Evolutionary conservation across 2,797 vertebrate genomes (phyloP).

Genomic region (Microtus californicus): DNA sequence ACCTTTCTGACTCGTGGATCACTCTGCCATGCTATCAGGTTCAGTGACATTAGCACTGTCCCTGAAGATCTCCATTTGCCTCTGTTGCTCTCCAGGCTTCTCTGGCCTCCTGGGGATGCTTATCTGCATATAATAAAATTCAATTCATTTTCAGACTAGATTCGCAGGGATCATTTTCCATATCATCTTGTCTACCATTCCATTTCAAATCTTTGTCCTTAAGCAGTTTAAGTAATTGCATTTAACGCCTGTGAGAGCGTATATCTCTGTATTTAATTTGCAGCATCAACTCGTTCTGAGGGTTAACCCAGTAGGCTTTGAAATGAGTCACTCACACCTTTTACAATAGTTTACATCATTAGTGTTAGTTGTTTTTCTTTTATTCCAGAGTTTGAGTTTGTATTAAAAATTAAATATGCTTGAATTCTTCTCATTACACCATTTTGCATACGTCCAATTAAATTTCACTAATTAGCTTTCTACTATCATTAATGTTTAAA

Average conservation of each 20-base stretch:
- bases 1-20: conserved; percentile 66
- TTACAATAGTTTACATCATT: conserved; percentile 70
- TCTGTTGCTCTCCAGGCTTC: conserved; percentile 60
- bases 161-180: conserved; percentile 19
- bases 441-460: conserved; percentile 78
- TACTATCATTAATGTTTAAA: conserved; percentile 79
- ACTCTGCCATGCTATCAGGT: conserved; percentile 62
- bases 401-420: conserved; percentile 77
- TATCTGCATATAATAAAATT: conserved; percentile 62
- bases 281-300: conserved; percentile 46
- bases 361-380: conserved; percentile 67
- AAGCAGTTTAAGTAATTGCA: conserved; percentile 59
- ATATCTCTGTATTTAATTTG: conserved; percentile 64
- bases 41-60: conserved; percentile 34
- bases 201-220: conserved; percentile 43
- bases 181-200: conserved; percentile 30
- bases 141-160: conserved; percentile 45
- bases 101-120: neutral
- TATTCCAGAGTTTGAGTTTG: conserved; percentile 55
- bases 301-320: conserved; percentile 47
- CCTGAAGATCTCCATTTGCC: conserved; percentile 43
- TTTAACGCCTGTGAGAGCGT: conserved; percentile 20
- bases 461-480: conserved; percentile 79
- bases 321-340: conserved; percentile 69
- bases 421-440: conserved; percentile 74